phyloP scores from a whole-genome alignment of 1,140 invertebrate species.

The Contarinia nasturtii region DNA sequence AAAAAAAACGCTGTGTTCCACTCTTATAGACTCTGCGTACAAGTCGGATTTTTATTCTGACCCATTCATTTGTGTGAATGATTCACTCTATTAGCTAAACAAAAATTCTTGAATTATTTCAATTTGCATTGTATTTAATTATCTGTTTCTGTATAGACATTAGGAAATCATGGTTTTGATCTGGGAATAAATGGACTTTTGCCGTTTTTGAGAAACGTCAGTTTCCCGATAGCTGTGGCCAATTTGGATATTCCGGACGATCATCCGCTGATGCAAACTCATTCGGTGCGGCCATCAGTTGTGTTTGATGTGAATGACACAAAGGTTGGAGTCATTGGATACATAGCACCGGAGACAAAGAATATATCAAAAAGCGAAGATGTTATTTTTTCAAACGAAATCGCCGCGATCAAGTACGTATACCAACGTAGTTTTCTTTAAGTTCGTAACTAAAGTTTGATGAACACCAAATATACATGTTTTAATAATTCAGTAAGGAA shows the following conservation, averaged over 20 bases:
- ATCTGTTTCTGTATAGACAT: conserved; percentile 32
- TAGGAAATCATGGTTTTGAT: conserved; percentile 93
- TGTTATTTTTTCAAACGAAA: conserved; percentile 61
- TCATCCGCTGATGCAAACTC: conserved; percentile 29
- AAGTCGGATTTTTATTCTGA: too few species aligned
- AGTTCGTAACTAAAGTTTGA: neutral
- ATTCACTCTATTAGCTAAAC: too few species aligned
- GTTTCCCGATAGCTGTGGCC: conserved; percentile 52
- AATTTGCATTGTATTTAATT: too few species aligned
- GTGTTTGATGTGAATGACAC: conserved; percentile 38
- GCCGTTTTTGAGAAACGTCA: conserved; percentile 50
- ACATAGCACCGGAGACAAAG: conserved; percentile 66
- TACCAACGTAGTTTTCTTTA: neutral
- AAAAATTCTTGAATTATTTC: too few species aligned
- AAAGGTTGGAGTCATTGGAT: conserved; percentile 72
- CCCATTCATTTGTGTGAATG: too few species aligned
- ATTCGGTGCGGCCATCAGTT: conserved; percentile 36
- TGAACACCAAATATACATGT: too few species aligned
- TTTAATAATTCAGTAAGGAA: conserved; percentile 29
- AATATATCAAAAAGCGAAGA: conserved; percentile 36
- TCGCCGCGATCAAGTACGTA: conserved; percentile 36
- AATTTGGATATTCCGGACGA: conserved; percentile 55
- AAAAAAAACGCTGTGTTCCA: too few species aligned
- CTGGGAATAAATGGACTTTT: conserved; percentile 50
- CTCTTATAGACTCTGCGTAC: too few species aligned